Conservation (phyloP, 2,888 invertebrate genomes). For the Congeria kusceri region DNA sequence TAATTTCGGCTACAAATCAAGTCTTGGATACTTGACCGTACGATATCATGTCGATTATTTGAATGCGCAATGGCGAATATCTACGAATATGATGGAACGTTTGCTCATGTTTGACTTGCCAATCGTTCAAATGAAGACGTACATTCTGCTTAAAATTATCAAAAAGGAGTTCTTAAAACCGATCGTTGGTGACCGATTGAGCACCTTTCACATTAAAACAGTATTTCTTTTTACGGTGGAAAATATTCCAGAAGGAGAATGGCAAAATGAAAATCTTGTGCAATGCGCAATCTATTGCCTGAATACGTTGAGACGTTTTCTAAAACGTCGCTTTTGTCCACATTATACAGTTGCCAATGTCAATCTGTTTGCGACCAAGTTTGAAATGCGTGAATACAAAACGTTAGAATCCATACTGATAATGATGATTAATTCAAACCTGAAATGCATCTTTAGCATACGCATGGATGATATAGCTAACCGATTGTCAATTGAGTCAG, state of each 20-base stretch:
- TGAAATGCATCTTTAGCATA: background rate
- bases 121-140: background rate
- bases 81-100: background rate
- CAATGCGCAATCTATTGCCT: background rate
- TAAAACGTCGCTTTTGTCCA: background rate
- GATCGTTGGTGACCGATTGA: background rate
- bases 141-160: conserved; percentile 2
- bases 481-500: background rate
- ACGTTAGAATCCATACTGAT: background rate
- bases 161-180: background rate
- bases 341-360: background rate
- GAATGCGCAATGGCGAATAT: background rate
- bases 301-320: background rate
- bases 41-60: too few relatives aligned
- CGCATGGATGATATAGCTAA: background rate
- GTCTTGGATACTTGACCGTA: too few relatives aligned
- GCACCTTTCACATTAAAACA: conserved; percentile 1
- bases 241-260: background rate
- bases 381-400: background rate
- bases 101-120: background rate
- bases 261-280: background rate
- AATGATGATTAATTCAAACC: background rate
- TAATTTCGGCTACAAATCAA: too few relatives aligned
- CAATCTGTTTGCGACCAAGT: background rate
- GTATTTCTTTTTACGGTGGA: background rate